Percentiles rank a stretch among this genome's conserved stretches.
phyloP scores from a whole-genome alignment of 1,140 invertebrate species.

The Pachypsylla venusta region DNA sequence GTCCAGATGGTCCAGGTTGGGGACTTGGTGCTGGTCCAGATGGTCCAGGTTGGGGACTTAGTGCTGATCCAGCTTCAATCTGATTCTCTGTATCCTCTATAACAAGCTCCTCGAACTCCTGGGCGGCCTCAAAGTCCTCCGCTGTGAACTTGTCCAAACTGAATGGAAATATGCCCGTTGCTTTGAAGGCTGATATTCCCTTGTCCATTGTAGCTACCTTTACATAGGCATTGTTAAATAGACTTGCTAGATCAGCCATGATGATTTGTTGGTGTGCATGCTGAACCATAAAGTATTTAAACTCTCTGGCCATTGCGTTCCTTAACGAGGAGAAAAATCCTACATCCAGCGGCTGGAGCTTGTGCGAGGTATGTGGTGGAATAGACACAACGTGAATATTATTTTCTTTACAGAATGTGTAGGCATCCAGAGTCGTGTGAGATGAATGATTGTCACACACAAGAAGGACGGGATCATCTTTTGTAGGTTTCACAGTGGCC shows the following conservation, averaged over 20 bases:
- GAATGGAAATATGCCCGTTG: neutral
- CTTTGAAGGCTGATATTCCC: neutral
- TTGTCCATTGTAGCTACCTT: neutral
- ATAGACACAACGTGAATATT: neutral
- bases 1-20: neutral
- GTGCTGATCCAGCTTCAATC: neutral
- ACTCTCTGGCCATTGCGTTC: neutral
- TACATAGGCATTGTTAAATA: neutral
- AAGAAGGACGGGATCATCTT: slow-evolving; percentile 24
- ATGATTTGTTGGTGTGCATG: neutral
- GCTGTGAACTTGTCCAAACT: neutral
- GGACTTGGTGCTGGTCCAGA: neutral
- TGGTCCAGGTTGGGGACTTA: neutral
- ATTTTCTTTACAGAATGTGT: slow-evolving; percentile 6
- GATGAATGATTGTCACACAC: slow-evolving; percentile 26
- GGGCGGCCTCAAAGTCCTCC: neutral
- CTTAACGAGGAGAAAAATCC: neutral
- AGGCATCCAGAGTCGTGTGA: slow-evolving; percentile 18
- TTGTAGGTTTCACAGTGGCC: slow-evolving; percentile 22
- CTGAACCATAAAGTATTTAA: neutral
- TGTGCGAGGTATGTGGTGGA: slow-evolving; percentile 19
- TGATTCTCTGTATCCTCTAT: neutral
- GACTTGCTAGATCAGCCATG: neutral
- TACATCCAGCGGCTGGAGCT: slow-evolving; percentile 30
- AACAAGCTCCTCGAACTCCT: neutral